phyloP scores from a whole-genome alignment of 2,113 vertebrate genomes.

The Rhinoptilus africanus region DNA sequence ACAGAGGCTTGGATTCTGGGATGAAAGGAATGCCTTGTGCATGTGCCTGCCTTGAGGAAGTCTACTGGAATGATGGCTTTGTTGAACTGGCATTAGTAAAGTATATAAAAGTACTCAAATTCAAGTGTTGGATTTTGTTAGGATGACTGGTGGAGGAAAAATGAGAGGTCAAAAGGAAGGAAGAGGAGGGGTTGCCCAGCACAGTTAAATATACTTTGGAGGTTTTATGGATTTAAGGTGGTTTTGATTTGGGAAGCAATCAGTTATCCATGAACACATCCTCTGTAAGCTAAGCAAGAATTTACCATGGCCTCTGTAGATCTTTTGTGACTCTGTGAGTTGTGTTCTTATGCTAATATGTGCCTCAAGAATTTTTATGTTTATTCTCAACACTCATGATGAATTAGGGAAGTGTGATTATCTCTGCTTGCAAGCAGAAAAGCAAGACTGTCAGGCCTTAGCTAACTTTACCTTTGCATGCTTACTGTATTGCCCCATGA shows the following conservation, averaged over 20 bases:
- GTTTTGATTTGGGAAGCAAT: not conserved
- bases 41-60: not conserved
- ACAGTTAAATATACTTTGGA: not conserved
- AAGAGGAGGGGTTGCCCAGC: not conserved
- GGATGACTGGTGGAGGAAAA: not conserved
- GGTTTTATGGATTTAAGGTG: not conserved
- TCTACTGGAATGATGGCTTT: not conserved
- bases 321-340: not conserved
- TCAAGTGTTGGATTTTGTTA: not conserved
- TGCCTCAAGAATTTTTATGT: not conserved
- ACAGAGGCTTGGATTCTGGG: not conserved
- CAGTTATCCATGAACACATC: not conserved
- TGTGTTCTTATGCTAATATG: not conserved
- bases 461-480: not conserved
- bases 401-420: not conserved
- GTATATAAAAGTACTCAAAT: not conserved
- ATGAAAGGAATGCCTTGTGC: not conserved
- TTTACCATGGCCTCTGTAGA: not conserved
- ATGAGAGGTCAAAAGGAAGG: not conserved
- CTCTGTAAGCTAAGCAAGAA: not conserved
- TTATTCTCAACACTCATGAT: not conserved
- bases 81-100: not conserved
- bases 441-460: not conserved
- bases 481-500: not conserved
- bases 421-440: not conserved